A percentile compares a stretch with the other conserved stretches of the same genome.
Conservation (phyloP, 2,797 vertebrate species). For the Champsocephalus esox region DNA sequence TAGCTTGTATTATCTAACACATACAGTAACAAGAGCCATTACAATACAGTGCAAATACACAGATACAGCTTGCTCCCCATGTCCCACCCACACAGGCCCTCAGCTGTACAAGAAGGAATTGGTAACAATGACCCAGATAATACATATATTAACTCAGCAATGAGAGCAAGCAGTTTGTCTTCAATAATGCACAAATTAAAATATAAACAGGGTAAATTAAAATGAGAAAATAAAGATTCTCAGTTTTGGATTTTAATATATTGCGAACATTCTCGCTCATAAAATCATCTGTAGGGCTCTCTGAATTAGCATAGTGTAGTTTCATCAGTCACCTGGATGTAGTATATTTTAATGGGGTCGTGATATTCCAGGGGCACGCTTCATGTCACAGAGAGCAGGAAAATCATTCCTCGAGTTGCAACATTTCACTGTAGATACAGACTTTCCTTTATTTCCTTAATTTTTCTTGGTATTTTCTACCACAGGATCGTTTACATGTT, state of each 20-base stretch:
- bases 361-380: conserved; percentile 30
- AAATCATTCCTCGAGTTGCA: conserved; percentile 12
- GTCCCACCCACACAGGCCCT: too few species aligned
- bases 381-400: conserved; percentile 19
- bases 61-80: too few species aligned
- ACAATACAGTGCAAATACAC: too few species aligned
- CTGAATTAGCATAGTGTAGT: conserved; percentile 20
- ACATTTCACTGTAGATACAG: conserved; percentile 17
- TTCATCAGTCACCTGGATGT: conserved; percentile 41
- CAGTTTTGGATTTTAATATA: neutral
- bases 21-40: too few species aligned
- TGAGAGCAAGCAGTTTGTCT: too few species aligned
- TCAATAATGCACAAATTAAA: too few species aligned
- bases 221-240: neutral
- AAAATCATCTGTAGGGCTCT: conserved; percentile 15
- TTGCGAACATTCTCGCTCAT: conserved; percentile 1
- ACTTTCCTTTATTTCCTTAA: neutral
- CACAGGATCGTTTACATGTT: neutral
- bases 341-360: conserved; percentile 19
- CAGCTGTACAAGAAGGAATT: too few species aligned
- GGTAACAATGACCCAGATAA: too few species aligned
- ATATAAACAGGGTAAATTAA: too few species aligned
- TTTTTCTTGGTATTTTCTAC: neutral
- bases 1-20: too few species aligned
- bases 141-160: too few species aligned